Evolutionary conservation across 2,113 vertebrate genomes (phyloP), one percentile per base, ranked within the genome.

Genomic region (Cavia porcellus): DNA sequence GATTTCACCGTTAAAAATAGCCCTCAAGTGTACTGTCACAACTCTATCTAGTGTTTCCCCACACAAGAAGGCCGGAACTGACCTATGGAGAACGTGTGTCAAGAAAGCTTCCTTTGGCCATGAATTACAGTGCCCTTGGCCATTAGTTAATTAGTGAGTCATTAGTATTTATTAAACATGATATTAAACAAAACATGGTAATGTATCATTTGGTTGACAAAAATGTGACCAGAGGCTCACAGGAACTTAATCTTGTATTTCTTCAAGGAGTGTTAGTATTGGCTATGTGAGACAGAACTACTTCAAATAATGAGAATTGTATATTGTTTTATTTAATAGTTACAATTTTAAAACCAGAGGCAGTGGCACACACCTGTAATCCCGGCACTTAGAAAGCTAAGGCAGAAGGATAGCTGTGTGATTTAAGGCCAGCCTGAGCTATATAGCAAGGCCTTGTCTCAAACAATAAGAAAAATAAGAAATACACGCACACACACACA

Each of bases 151-250:
- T 85, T 85, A 92, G 74, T 2, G 20, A 93, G 32, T 80, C 38
- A 80, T 82, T 30, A 45, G 35, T 75, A 25, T 32, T 86, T 66
- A 88, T 55, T 59, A 90, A 93, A 66, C 87, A 94, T 79, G 15
- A 38, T 59, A 57, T 85, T 61, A 66, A 6, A 55, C 20, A 87
- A 81, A 96, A 42, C 19, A 57, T 87, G 12, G 45, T 68, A 72
- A 45, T 61, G 11, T 59, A 77, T 66, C 82, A 35, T 79, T n/a
- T 24, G 32, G 25, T 9, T 50, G 57, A 45, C 30, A 61, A 93
- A 95, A 92, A 38, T 91, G 13, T 96, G 77, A 77, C 12, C 10
- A 70, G 47, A 93, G 28, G 14, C n/a, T 90, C 42, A 66, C 6
- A 19, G 25, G n/a, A 79, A 74, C 5, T 52, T 79, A 86, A 86